Evolutionary conservation across 2,113 vertebrate genomes (phyloP).

Genomic region (Cottus gobio): DNA sequence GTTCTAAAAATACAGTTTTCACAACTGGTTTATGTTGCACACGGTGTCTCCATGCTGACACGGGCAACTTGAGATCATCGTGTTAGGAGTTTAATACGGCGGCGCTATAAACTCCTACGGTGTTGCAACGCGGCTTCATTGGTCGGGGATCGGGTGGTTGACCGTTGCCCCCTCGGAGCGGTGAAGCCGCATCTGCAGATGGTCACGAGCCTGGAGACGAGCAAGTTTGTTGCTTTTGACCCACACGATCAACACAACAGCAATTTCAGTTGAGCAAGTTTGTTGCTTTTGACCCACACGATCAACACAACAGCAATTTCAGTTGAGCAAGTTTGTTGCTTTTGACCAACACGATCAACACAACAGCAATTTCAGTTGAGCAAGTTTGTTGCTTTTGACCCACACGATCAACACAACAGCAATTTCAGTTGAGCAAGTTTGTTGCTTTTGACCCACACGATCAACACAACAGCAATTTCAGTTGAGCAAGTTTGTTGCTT

Average conservation of each 20-base stretch:
- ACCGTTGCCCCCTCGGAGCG: constrained; percentile 52
- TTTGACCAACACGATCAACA: neutral
- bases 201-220: constrained; percentile 25
- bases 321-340: constrained; percentile 17
- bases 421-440: constrained; percentile 14
- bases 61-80: neutral
- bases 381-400: constrained; percentile 10
- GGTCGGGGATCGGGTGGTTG: constrained; percentile 40
- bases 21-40: neutral
- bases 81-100: constrained; percentile 31
- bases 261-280: constrained; percentile 17
- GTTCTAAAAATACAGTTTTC: neutral
- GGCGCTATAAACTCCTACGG: constrained; percentile 36
- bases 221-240: constrained; percentile 9
- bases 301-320: constrained; percentile 1
- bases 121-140: constrained; percentile 32
- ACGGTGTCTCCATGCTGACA: neutral
- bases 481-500: too few relatives aligned
- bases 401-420: neutral
- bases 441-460: too few relatives aligned
- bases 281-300: constrained; percentile 10
- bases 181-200: constrained; percentile 62
- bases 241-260: neutral
- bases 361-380: constrained; percentile 11
- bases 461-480: too few relatives aligned